These are phyloP conservation scores for Chondrilla cf. caribensis DNA, from an alignment of 37 sponge, comb jelly and placozoan genomes.

Conservation along the genomic window DNA sequence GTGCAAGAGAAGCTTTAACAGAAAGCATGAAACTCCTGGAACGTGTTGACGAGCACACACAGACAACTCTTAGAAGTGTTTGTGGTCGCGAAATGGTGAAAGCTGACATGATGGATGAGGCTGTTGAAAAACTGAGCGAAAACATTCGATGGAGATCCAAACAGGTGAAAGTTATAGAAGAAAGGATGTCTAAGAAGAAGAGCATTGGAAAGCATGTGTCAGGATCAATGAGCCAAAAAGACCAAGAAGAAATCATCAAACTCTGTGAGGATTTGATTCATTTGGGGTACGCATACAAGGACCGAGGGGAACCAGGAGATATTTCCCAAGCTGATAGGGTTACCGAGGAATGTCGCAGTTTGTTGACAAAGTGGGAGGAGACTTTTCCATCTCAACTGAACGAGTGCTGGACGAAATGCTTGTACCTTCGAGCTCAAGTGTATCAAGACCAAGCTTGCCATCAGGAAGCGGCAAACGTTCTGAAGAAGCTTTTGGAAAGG, in stretches of 20 bases:
- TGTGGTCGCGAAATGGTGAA: background rate
- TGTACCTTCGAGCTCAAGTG: background rate
- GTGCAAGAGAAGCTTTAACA: background rate
- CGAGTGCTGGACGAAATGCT: too few species aligned
- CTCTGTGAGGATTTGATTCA: background rate
- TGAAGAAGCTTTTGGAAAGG: background rate
- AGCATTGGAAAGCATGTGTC: background rate
- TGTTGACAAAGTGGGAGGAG: background rate
- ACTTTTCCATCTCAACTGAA: background rate
- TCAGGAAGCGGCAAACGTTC: background rate
- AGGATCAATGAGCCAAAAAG: too few species aligned
- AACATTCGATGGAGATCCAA: background rate
- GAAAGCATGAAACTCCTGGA: background rate
- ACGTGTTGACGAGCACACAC: too few species aligned
- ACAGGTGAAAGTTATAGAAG: background rate
- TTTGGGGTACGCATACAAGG: conserved; percentile 9
- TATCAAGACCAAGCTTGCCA: background rate
- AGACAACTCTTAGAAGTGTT: background rate
- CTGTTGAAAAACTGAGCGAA: background rate
- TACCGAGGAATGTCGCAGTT: background rate
- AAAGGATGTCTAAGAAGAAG: background rate
- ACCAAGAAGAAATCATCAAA: background rate
- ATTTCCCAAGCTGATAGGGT: background rate
- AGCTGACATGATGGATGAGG: background rate
- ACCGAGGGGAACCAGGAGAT: background rate